These are phyloP conservation scores for Anableps anableps DNA, from an alignment of 2,797 vertebrate genomes.

Conservation along the genomic window DNA sequence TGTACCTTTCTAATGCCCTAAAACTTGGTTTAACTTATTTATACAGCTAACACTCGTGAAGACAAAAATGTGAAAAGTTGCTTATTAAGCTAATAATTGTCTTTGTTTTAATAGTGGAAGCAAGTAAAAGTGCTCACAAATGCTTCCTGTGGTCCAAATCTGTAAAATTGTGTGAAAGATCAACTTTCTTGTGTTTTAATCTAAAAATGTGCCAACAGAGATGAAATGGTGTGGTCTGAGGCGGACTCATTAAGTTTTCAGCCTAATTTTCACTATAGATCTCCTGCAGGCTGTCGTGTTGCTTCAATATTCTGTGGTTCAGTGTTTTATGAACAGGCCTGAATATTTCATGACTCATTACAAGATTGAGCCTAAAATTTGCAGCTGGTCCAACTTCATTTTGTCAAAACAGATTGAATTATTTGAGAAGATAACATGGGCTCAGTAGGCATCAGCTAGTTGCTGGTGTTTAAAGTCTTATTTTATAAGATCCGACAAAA, in stretches of 20 bases:
- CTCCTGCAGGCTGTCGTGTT: not conserved
- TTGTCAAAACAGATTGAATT: not conserved
- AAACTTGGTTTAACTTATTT: no score
- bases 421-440: not conserved
- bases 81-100: not conserved
- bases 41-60: not conserved
- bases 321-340: not conserved
- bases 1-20: not conserved
- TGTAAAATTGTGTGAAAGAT: not conserved
- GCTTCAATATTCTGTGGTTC: not conserved
- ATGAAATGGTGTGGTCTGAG: not conserved
- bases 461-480: not conserved
- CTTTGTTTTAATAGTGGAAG: not conserved
- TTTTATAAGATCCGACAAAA: not conserved
- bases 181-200: not conserved
- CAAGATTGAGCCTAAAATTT: not conserved
- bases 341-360: conserved; percentile 5
- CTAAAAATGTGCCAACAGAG: not conserved
- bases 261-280: not conserved
- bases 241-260: not conserved
- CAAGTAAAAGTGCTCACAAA: not conserved
- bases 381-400: not conserved
- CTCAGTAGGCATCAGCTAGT: not conserved
- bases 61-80: not conserved
- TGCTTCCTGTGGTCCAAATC: not conserved